These are phyloP conservation scores for Stratiomys singularior DNA, from an alignment of 2,888 invertebrate species.

Conservation along the genomic window DNA sequence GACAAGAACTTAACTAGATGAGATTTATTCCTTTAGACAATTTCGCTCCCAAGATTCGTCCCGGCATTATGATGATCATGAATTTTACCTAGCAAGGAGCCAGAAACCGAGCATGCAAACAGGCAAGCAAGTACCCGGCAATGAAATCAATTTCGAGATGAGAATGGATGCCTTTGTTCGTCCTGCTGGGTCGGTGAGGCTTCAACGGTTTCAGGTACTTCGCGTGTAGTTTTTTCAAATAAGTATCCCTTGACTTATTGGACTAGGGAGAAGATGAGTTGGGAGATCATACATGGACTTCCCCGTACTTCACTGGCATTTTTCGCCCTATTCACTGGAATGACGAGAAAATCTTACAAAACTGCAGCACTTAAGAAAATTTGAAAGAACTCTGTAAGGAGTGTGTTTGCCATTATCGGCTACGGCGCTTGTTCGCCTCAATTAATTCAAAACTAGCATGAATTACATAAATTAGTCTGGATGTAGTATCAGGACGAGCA, in stretches of 20 bases:
- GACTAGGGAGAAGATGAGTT: too few species aligned
- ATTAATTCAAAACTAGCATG: neutral
- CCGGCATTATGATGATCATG: slow-evolving; percentile 36
- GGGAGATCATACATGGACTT: too few species aligned
- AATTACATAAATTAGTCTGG: neutral
- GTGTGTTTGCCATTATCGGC: neutral
- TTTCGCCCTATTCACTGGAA: neutral
- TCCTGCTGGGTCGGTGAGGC: neutral
- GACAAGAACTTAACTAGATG: slow-evolving; percentile 48
- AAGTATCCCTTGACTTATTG: too few species aligned
- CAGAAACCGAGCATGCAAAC: too few species aligned
- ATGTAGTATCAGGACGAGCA: neutral
- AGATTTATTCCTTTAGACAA: slow-evolving; percentile 48
- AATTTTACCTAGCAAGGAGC: slow-evolving; percentile 32
- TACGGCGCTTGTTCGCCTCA: neutral
- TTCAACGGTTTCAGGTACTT: neutral
- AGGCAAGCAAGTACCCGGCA: slow-evolving; percentile 7
- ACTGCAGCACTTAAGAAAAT: neutral
- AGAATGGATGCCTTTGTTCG: slow-evolving; percentile 13
- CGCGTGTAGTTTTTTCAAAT: neutral
- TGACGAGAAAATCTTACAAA: neutral
- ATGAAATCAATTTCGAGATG: slow-evolving; percentile 39
- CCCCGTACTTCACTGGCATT: neutral
- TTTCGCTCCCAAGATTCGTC: slow-evolving; percentile 29
- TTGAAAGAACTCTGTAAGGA: neutral